Evolutionary conservation across 2,888 invertebrate genomes (phyloP), one percentile per base, ranked within the genome.

Genomic region (Seira ritae): DNA sequence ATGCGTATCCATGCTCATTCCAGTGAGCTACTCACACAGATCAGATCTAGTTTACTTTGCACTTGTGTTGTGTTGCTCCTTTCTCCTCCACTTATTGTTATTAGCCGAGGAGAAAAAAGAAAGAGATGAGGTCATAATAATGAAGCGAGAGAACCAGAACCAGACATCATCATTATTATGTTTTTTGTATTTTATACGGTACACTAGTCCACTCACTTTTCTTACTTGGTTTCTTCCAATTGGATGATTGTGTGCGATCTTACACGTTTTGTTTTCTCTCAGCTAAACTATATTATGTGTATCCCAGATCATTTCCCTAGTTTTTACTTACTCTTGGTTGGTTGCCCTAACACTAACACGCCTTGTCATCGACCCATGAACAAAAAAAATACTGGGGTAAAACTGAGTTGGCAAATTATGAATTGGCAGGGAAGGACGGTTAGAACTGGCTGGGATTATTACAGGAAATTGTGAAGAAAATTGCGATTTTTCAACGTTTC

Each of bases 401-500:
- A 75, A 81, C 62, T 55, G 42, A 71, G 73, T 74, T 80, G 80
- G 80, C 74, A 80, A 80, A 80, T 80, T 80, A 74, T 75, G 69
- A 81, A 81, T 75, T 75, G 74, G 80, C 80, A 75, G 80, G 80
- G 65, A 75, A 65, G 24, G 71, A 69, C 75, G 12, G 55, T 55
- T 81, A 75, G 75, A 81, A 80, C 72, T 79, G 68, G 68, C 74
- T 69, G 62, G 74, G 69, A 81, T 81, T 81, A 75, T 81, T 75
- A 70, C 70, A 75, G 80, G 80, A 81, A 81, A 81, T 81, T 81
- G 75, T 70, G 75, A 75, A 75, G 80, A 81, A 81, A 81, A 81
- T 81, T 81, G 75, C 80, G 69, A 81, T 75, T 81, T 69, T 22
- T 55, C 12, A 55, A 55, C 3, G 2, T 55, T 55, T 3, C 17